These are phyloP conservation scores for Nycticryphes semicollaris DNA, from an alignment of 2,113 vertebrate species.

Conservation along the genomic window DNA sequence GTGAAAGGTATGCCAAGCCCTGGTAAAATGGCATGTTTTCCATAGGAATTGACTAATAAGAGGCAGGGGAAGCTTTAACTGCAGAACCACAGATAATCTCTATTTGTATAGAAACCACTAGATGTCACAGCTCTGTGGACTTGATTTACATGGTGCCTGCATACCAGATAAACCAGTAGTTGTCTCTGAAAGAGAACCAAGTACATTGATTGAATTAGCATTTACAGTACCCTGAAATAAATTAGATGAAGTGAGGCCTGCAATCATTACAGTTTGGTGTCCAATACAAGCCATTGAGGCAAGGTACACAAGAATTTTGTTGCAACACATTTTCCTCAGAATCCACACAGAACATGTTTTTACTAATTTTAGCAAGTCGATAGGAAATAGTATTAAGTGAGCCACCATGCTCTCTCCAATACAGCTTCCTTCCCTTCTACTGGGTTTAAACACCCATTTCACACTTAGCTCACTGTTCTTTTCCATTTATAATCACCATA, in stretches of 20 bases:
- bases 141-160: background rate
- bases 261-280: background rate
- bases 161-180: background rate
- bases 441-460: background rate
- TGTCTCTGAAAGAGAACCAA: background rate
- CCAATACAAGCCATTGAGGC: background rate
- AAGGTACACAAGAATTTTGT: background rate
- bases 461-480: background rate
- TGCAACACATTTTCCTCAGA: background rate
- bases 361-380: background rate
- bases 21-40: background rate
- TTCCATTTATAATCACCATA: background rate
- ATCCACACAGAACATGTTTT: background rate
- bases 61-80: background rate
- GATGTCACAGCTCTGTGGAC: background rate
- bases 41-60: background rate
- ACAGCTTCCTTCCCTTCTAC: background rate
- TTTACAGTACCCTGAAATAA: background rate
- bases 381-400: background rate
- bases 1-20: background rate
- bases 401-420: background rate
- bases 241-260: background rate
- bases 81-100: background rate
- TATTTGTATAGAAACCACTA: background rate
- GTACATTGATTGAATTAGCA: background rate